phyloP scores from a whole-genome alignment of 2,113 vertebrate species.

The Clarias gariepinus region DNA sequence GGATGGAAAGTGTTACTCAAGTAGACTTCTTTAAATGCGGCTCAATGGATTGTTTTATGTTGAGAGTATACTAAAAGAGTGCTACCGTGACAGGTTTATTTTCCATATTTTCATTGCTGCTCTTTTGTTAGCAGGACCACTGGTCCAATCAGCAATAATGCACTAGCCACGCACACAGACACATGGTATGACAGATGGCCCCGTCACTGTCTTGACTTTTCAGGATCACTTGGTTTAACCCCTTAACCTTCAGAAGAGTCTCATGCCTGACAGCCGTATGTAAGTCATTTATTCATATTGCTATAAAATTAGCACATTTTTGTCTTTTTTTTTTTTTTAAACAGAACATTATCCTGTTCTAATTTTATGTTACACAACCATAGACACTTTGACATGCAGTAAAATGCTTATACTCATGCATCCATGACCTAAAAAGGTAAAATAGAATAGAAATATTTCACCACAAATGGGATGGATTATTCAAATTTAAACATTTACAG shows the following conservation, averaged over 20 bases:
- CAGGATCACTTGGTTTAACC: not conserved
- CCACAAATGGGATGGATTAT: too few species aligned
- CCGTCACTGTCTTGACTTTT: not conserved
- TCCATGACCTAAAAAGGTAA: too few species aligned
- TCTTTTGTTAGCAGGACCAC: not conserved
- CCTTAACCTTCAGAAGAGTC: constrained; percentile 58
- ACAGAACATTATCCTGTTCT: not conserved
- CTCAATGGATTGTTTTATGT: not conserved
- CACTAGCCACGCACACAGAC: not conserved
- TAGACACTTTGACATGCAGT: too few species aligned
- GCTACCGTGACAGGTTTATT: not conserved
- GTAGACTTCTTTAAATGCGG: not conserved
- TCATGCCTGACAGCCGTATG: not conserved
- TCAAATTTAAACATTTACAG: too few species aligned
- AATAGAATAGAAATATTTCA: too few species aligned
- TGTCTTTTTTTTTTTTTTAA: not conserved
- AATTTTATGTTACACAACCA: too few species aligned
- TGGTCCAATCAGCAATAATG: not conserved
- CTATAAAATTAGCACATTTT: not conserved
- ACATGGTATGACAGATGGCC: constrained; percentile 9
- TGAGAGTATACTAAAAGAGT: not conserved
- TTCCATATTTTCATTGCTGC: not conserved
- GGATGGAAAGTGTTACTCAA: not conserved
- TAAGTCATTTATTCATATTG: not conserved
- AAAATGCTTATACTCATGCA: too few species aligned